Conservation (phyloP, 2,797 vertebrate species). For the Gallinago solitaria region DNA sequence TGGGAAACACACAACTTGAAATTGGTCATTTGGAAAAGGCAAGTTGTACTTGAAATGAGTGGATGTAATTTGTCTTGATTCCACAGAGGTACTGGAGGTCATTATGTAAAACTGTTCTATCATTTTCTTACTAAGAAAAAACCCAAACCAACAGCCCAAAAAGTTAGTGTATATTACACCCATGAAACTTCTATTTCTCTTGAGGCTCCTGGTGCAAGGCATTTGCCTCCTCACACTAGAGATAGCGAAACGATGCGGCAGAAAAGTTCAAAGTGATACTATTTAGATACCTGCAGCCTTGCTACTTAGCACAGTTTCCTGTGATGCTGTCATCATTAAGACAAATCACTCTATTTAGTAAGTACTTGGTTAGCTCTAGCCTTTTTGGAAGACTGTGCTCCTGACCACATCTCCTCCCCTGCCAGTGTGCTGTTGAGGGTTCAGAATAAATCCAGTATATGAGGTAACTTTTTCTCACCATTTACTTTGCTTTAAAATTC, state of each 20-base stretch:
- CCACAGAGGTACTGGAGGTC: neutral
- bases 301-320: neutral
- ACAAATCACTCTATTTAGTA: neutral
- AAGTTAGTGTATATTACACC: neutral
- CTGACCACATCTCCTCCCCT: too few relatives aligned
- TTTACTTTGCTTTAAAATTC: neutral
- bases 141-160: accelerated
- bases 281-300: neutral
- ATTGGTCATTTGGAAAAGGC: neutral
- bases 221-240: neutral
- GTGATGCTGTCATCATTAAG: neutral
- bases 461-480: neutral
- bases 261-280: neutral
- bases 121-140: neutral
- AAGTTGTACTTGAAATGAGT: neutral
- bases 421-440: neutral
- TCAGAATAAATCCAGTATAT: neutral
- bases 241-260: neutral
- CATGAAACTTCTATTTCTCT: neutral
- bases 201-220: neutral
- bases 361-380: neutral
- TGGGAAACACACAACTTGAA: neutral
- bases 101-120: neutral
- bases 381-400: too few relatives aligned
- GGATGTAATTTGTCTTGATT: neutral